A percentile compares a stretch with the other conserved stretches of the same genome.
Conservation (phyloP, 2,113 vertebrate genomes). For the Sula dactylatra region DNA sequence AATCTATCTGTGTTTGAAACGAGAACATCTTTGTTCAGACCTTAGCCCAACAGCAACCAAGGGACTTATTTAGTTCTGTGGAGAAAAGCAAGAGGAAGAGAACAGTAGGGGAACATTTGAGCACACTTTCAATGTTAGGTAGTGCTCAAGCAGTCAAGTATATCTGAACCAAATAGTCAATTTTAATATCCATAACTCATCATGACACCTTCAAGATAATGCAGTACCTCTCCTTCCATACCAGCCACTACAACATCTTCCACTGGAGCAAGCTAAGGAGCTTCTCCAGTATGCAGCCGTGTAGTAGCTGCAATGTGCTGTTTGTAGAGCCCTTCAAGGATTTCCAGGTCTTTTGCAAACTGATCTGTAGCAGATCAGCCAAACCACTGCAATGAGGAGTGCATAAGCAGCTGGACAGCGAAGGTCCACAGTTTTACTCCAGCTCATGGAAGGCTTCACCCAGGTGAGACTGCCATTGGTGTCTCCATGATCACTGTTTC, state of each 20-base stretch:
- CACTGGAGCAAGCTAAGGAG: background rate
- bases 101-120: background rate
- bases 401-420: background rate
- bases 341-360: background rate
- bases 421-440: background rate
- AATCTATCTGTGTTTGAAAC: background rate
- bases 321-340: background rate
- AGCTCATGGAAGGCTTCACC: background rate
- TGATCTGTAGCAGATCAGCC: background rate
- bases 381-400: background rate
- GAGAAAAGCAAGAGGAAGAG: background rate
- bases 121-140: background rate
- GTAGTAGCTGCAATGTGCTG: background rate
- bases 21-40: conserved; percentile 15
- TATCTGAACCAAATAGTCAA: background rate
- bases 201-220: background rate
- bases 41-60: background rate
- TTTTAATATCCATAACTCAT: background rate
- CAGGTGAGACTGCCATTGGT: background rate
- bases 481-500: background rate
- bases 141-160: background rate
- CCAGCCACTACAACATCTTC: background rate
- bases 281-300: background rate
- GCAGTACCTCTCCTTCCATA: accelerated
- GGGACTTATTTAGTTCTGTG: background rate